Evolutionary conservation across 2,797 vertebrate species (phyloP).

Genomic region (Rhinoraja longicauda): DNA sequence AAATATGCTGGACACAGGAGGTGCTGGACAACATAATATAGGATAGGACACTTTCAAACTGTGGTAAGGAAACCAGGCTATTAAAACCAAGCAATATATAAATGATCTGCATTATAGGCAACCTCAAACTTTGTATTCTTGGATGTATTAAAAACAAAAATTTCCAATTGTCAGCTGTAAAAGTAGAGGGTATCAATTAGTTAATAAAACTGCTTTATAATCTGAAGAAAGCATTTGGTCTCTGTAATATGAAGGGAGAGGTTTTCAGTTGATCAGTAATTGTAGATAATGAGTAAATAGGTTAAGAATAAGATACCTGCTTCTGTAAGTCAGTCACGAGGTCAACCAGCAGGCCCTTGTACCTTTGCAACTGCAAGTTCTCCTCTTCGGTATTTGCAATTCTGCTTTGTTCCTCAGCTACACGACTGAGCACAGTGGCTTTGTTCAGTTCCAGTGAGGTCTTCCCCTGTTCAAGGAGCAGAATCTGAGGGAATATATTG

Average conservation of each 20-base stretch:
- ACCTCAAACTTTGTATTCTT: neutral
- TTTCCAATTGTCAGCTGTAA: neutral
- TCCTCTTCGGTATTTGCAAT: slow-evolving; percentile 43
- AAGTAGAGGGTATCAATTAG: neutral
- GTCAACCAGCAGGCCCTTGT: slow-evolving; percentile 45
- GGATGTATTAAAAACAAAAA: neutral
- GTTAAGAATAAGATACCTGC: slow-evolving; percentile 41
- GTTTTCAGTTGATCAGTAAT: neutral
- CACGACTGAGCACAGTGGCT: slow-evolving; percentile 40
- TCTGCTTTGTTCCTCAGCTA: slow-evolving; percentile 43
- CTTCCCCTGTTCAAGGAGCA: slow-evolving; percentile 41
- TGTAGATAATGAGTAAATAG: neutral
- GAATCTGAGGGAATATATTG: slow-evolving; percentile 41
- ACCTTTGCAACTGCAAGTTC: slow-evolving; percentile 44
- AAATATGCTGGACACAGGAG: too few species aligned
- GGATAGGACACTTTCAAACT: too few species aligned
- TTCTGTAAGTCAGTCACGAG: slow-evolving; percentile 44
- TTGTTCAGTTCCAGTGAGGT: slow-evolving; percentile 40
- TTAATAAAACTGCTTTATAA: neutral
- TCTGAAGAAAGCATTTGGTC: neutral
- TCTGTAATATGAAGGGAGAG: neutral
- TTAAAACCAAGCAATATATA: neutral
- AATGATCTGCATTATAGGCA: neutral
- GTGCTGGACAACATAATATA: too few species aligned
- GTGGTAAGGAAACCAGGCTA: neutral